Conservation (phyloP, 2,888 invertebrate species). For the Acleris sparsana region DNA sequence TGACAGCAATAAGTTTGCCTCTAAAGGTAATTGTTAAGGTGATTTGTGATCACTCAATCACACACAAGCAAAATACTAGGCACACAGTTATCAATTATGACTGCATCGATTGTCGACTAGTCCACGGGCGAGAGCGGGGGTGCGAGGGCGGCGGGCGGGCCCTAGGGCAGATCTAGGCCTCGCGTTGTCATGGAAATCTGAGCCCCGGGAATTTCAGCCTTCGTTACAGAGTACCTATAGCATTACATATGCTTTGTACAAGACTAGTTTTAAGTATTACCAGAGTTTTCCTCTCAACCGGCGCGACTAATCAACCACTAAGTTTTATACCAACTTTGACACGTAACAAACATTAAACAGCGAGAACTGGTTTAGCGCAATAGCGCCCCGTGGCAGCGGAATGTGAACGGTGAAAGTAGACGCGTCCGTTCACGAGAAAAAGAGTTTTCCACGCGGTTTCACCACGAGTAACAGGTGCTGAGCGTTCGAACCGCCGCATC, state of each 20-base stretch:
- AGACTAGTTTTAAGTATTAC: constrained; percentile 31
- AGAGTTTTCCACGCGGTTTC: constrained; percentile 80
- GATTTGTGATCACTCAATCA: background rate
- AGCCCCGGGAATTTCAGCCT: constrained; percentile 39
- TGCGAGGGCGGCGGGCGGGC: constrained; percentile 44
- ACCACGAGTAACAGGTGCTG: constrained; percentile 73
- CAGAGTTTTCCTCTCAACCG: constrained; percentile 16
- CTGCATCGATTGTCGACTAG: constrained; percentile 41
- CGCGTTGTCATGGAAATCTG: constrained; percentile 44
- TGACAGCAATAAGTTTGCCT: too few relatives aligned
- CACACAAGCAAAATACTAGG: constrained; percentile 8
- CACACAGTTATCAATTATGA: constrained; percentile 29
- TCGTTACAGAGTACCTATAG: constrained; percentile 3
- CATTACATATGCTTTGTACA: constrained; percentile 16
- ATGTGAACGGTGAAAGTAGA: constrained; percentile 79
- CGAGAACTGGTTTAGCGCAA: constrained; percentile 63
- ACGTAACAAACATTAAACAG: constrained; percentile 57
- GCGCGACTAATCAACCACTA: constrained; percentile 48
- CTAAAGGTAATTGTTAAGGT: background rate
- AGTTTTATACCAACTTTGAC: constrained; percentile 53
- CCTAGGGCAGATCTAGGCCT: constrained; percentile 46
- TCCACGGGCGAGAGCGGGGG: constrained; percentile 45
- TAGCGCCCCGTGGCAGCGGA: constrained; percentile 57
- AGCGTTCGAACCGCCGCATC: constrained; percentile 25
- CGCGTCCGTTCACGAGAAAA: constrained; percentile 77